Evolutionary conservation across 2,797 vertebrate genomes (phyloP), one percentile per base, ranked within the genome.

Genomic region (Phylloscopus collybita): DNA sequence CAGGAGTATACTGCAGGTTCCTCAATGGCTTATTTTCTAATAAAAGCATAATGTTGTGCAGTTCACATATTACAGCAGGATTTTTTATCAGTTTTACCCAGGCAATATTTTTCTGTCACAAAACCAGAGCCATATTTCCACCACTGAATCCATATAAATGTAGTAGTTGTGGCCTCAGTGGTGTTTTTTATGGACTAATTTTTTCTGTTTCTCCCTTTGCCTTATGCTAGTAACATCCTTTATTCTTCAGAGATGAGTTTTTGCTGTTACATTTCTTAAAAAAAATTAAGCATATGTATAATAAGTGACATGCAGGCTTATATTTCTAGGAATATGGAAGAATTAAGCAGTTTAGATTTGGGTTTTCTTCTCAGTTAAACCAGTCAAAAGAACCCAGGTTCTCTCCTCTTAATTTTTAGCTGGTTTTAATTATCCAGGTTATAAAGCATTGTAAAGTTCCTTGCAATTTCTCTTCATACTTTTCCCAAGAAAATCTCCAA

Each of bases 11-110:
- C 47, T 59, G 51, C 53, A 84, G 40, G 49, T 76, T 96, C 82
- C 72, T 92, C 73, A 64, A 42, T 7, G 22, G 62, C 50, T 95
- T 95, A 80, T 96, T 96, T 94, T 94, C 84, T 79, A 66, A 78
- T 44, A 86, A 86, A 93, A 90, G 80, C 70, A 44, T 40, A 56
- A 49, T 40, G 34, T 44, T 79, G 74, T 80, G 42, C 62, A 75
- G n/a, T 89, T 82, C 67, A 57, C 47, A 67, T 30, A 61, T 62
- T 92, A 69, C 19, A 85, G 44, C 61, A 80, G 44, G 30, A 50
- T 60, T 81, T 82, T 88, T 88, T 10, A 1, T 75, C 4, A 10
- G 27, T 88, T 70, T 82, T 89, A 90, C 70, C 69, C 62, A 79
- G 59, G 69, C 44, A 73, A 69, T 53, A 75, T 95, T 80, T 78